Evolutionary conservation across 1,140 invertebrate species (phyloP).

Genomic region (Ostrea edulis): DNA sequence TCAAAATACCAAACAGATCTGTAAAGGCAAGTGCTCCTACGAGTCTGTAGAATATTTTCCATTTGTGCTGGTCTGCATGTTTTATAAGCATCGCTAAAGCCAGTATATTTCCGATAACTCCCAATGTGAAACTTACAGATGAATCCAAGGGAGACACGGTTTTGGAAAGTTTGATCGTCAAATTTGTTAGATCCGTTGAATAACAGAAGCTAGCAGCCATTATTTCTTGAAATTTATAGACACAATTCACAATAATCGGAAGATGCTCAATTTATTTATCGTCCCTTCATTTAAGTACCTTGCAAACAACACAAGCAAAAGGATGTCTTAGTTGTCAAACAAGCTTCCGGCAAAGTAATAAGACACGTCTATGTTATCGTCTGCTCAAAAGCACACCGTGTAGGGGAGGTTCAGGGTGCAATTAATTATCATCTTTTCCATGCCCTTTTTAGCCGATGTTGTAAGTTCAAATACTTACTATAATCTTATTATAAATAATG

Average conservation of each 20-base stretch:
- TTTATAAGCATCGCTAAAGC: conserved; percentile 43
- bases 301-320: background rate
- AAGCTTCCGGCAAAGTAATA: background rate
- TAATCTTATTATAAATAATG: background rate
- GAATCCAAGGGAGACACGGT: conserved; percentile 29
- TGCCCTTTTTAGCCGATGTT: background rate
- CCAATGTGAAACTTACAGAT: conserved; percentile 31
- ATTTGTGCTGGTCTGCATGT: conserved; percentile 49
- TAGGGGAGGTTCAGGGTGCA: background rate
- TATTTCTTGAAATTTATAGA: background rate
- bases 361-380: background rate
- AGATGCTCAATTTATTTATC: background rate
- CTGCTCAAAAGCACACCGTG: background rate
- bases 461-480: background rate
- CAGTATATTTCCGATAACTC: conserved; percentile 48
- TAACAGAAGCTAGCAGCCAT: conserved; percentile 5
- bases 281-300: background rate
- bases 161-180: background rate
- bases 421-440: background rate
- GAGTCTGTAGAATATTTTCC: conserved; percentile 57
- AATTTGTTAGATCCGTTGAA: background rate
- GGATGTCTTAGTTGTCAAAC: background rate
- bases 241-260: background rate
- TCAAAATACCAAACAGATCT: conserved; percentile 74
- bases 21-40: conserved; percentile 65